Conservation (phyloP, 2,113 vertebrate genomes). For the Ivindomyrus marchei region DNA sequence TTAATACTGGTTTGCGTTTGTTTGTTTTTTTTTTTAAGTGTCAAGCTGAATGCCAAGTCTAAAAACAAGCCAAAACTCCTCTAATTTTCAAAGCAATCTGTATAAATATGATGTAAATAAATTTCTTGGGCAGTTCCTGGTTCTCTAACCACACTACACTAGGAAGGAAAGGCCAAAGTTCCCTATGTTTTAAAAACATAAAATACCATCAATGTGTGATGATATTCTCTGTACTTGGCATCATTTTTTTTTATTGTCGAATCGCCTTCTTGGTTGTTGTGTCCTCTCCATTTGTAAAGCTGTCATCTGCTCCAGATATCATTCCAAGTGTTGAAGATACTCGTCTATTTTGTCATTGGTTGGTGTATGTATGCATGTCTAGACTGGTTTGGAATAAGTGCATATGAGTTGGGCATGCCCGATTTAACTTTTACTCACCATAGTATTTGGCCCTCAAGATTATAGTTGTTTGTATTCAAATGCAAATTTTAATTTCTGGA, state of each 20-base stretch:
- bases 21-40: neutral
- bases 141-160: neutral
- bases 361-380: neutral
- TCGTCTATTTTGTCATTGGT: neutral
- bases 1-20: neutral
- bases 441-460: neutral
- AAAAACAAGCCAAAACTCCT: neutral
- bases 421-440: neutral
- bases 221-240: neutral
- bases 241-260: neutral
- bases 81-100: neutral
- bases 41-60: neutral
- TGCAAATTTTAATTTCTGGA: neutral
- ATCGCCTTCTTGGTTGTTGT: neutral
- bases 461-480: neutral
- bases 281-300: neutral
- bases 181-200: neutral
- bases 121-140: neutral
- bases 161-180: neutral
- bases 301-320: neutral
- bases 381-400: neutral
- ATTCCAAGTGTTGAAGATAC: neutral
- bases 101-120: neutral
- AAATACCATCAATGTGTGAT: neutral
- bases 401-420: neutral